These are phyloP conservation scores for Macropis europaea DNA, from an alignment of 2,888 invertebrate genomes.

Conservation along the genomic window DNA sequence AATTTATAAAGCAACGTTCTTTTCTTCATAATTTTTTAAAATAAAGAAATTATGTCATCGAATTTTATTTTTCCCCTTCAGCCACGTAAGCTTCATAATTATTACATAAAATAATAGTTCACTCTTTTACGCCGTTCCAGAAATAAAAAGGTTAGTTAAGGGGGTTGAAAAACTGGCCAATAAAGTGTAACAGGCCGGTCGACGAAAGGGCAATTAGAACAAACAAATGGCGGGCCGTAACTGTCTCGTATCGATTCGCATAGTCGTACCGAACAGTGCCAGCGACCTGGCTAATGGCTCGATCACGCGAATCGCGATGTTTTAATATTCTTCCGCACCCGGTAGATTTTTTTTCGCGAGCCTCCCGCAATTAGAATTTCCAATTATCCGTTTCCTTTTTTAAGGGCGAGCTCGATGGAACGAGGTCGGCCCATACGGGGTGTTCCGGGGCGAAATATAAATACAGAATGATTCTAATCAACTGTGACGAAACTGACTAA, in stretches of 20 bases:
- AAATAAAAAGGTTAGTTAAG: too few relatives aligned
- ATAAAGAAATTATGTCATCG: too few relatives aligned
- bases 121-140: too few relatives aligned
- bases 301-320: conserved; percentile 24
- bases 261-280: conserved; percentile 62
- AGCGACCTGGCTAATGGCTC: conserved; percentile 36
- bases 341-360: neutral
- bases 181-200: neutral
- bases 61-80: too few relatives aligned
- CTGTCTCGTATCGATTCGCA: conserved; percentile 63
- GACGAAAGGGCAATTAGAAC: conserved; percentile 16
- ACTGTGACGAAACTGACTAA: too few relatives aligned
- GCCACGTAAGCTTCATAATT: too few relatives aligned
- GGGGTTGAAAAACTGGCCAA: too few relatives aligned
- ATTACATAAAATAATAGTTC: too few relatives aligned
- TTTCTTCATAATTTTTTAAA: too few relatives aligned
- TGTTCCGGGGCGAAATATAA: too few relatives aligned
- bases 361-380: neutral
- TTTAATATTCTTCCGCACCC: neutral
- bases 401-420: neutral
- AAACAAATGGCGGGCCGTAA: conserved; percentile 45
- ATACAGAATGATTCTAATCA: too few relatives aligned
- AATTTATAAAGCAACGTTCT: too few relatives aligned
- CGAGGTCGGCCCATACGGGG: conserved; percentile 5
- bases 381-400: conserved; percentile 10